Evolutionary conservation across 2,888 invertebrate genomes (phyloP).

Genomic region (Chymomyza procnemis): DNA sequence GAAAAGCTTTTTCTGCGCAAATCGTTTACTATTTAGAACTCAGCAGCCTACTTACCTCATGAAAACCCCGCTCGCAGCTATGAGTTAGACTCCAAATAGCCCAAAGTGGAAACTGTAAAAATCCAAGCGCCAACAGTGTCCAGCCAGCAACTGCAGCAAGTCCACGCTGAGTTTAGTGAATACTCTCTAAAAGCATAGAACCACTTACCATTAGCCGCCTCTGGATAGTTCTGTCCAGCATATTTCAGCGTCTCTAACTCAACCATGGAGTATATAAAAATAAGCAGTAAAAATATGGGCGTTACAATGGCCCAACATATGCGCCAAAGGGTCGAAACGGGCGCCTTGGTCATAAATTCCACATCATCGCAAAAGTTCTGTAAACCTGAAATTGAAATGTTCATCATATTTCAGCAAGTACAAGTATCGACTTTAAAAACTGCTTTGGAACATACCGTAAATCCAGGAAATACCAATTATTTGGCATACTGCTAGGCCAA

Average conservation of each 20-base stretch:
- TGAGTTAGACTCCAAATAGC: constrained; percentile 12
- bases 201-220: constrained; percentile 80
- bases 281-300: constrained; percentile 83
- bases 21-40: too few relatives aligned
- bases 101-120: constrained; percentile 27
- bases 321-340: constrained; percentile 86
- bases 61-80: constrained; percentile 25
- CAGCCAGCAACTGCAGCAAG: constrained; percentile 45
- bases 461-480: constrained; percentile 81
- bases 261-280: constrained; percentile 84
- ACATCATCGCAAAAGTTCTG: constrained; percentile 84
- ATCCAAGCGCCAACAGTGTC: constrained; percentile 24
- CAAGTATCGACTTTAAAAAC: too few relatives aligned
- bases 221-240: constrained; percentile 81
- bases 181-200: background rate
- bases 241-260: constrained; percentile 82
- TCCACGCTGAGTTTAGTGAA: background rate
- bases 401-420: too few relatives aligned
- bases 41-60: constrained; percentile 30
- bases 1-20: too few relatives aligned
- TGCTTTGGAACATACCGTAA: constrained; percentile 80
- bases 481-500: constrained; percentile 81
- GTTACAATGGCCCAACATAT: constrained; percentile 87
- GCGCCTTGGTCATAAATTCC: constrained; percentile 86
- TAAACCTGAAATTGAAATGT: constrained; percentile 76